Conservation (phyloP, 2,797 vertebrate species). For the Artibeus jamaicensis region DNA sequence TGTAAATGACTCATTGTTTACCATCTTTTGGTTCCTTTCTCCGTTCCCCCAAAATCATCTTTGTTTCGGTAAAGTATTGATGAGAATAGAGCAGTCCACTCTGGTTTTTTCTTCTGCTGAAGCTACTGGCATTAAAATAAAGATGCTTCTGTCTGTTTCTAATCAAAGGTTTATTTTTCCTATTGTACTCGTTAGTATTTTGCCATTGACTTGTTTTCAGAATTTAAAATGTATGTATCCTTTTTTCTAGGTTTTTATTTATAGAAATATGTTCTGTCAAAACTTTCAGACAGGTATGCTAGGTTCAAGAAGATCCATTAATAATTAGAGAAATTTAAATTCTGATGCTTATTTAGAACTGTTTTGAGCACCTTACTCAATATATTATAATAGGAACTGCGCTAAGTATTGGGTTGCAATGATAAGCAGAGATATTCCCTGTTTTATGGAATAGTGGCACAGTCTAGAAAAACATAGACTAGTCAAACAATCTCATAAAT, state of each 20-base stretch:
- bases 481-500: neutral
- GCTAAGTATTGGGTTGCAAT: neutral
- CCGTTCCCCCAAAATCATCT: neutral
- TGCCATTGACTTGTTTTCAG: neutral
- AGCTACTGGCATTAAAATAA: slow-evolving; percentile 10
- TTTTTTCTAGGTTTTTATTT: slow-evolving; percentile 33
- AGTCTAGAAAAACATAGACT: neutral
- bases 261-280: slow-evolving; percentile 3
- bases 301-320: neutral
- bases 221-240: slow-evolving; percentile 19
- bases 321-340: slow-evolving; percentile 36
- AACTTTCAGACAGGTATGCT: neutral
- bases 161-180: neutral
- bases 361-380: neutral
- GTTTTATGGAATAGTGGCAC: neutral
- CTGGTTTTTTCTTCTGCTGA: neutral
- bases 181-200: neutral
- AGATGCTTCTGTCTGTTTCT: slow-evolving; percentile 1
- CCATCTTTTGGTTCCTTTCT: neutral
- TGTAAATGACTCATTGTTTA: slow-evolving; percentile 6
- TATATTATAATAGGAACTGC: neutral
- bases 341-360: neutral
- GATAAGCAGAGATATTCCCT: neutral
- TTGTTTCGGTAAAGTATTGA: neutral
- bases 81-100: neutral